Conservation (phyloP, 2,888 invertebrate species). For the Acronicta psi region DNA sequence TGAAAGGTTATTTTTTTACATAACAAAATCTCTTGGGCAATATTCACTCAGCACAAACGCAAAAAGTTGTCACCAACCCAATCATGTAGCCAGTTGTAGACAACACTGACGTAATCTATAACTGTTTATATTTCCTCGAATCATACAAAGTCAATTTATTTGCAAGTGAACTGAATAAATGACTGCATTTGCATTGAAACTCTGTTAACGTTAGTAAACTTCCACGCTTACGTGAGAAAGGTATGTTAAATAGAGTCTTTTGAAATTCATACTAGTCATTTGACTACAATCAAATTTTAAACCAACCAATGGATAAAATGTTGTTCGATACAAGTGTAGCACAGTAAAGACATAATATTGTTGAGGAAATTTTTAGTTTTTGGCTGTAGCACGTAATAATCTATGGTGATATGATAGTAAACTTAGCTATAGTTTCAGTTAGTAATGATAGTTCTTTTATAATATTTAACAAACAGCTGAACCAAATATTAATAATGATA, state of each 20-base stretch:
- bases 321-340: conserved; percentile 12
- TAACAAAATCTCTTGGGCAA: conserved; percentile 10
- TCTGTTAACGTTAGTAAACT: conserved; percentile 23
- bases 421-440: not conserved
- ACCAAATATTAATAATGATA: no score
- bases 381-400: not conserved
- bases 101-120: conserved; percentile 26
- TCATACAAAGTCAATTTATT: conserved; percentile 44
- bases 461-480: not conserved
- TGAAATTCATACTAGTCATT: conserved; percentile 45
- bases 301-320: conserved; percentile 20
- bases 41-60: not conserved
- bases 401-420: not conserved
- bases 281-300: conserved; percentile 27
- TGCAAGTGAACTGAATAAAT: conserved; percentile 47
- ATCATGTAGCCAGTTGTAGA: conserved; percentile 14
- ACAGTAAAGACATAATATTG: not conserved
- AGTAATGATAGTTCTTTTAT: not conserved
- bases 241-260: conserved; percentile 49
- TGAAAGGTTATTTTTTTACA: not conserved
- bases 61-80: conserved; percentile 15
- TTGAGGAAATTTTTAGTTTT: not conserved
- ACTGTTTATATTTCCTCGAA: conserved; percentile 41
- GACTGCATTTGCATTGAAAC: conserved; percentile 48
- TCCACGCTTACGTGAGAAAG: conserved; percentile 51